Base-by-base conservation (phyloP, 2,113 vertebrate species). In the Saccopteryx bilineata region DNA sequence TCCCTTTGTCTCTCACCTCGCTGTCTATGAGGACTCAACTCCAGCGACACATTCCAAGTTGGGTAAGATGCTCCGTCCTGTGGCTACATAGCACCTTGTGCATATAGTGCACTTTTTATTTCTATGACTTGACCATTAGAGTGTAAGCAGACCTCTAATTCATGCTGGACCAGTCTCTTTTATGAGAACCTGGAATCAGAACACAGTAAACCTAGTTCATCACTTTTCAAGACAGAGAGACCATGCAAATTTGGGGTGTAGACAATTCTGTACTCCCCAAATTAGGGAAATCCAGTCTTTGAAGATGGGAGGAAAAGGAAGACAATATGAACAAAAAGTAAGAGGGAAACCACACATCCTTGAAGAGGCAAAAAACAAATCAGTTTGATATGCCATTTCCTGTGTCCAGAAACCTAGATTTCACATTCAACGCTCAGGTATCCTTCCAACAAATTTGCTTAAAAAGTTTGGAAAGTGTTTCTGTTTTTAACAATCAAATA, bases 141-240 rank as follows among this genome's bases (percentile, higher is more conserved):
- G 12, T 21, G 1, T 71, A 56, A 60, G 33, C 72, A 88, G 61
- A 19, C 7, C 48, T 50, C 58, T 52, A 72, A 60, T 17, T 9
- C 50, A 58, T 10, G 8, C 13, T 69, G 6, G 5, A 28, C 31
- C 18, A 19, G 54, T 72, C 31, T 82, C n/a, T 91, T 65, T 91
- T 24, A 74, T 80, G 58, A 90, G 63, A 92, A 96, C 56, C 33
- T 65, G 21, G 19, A 90, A 58, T 76, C 28, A 78, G 31, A 28
- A 52, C 68, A 82, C 9, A 48, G 9, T 85, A 79, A 76, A 78
- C 85, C 68, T 46, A 82, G 28, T 52, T 52, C 24, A 50, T 50
- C 65, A 69, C 56, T 92, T 86, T 74, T 80, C 50, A 81, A 89
- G 84, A 58, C 46, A 75, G 54, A 93, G 54, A 94, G 9, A 79